Base-by-base conservation (phyloP, 2,888 invertebrate species). In the Lasioglossum calceatum region DNA sequence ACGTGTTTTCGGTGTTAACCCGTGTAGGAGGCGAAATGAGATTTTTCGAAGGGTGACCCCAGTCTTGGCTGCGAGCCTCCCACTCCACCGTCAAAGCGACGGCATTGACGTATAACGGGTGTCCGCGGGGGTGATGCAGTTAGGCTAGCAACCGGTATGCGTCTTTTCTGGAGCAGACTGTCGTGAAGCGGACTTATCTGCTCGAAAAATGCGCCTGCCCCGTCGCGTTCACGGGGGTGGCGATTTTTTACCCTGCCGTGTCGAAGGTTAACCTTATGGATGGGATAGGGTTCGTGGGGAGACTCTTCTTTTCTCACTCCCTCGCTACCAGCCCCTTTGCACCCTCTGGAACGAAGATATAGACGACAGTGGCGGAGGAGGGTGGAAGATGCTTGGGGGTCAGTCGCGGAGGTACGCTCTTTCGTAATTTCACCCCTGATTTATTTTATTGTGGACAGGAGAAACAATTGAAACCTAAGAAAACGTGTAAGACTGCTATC, bases 1-100 rank as follows among this genome's bases (percentile, higher is more conserved):
- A 93, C 93, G 92, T 93, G 93, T 93, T 93, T 93, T 93, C 91
- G 92, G 93, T 93, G 93, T 93, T 93, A 93, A 93, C 93, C 92
- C 92, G 91, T 93, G 93, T 93, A 92, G 93, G 92, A 93, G 92
- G 91, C 90, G 89, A 93, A 93, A 93, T 93, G 93, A 93, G 92
- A 93, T 93, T 93, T 92, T 91, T 92, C 91, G 90, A 92, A 92
- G 92, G 91, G 90, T 82, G 82, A 64, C 80, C 54, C 54, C 23
- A 10, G 54, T 23, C 54, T 10, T 54, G 50, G 75, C 73, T 81
- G 74, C 73, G 50, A 77, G 50, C 36, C n/a, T 39, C 54, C 32
- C 79, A 50, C 42, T 39, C 54, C 58, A 8, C 54, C 14, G 36
- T 27, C 67, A 27, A 64, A 42, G 32, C 79, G 75, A 54, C 61